Evolutionary conservation across 2,888 invertebrate genomes (phyloP).

Genomic region (Lamellibrachia satsuma): DNA sequence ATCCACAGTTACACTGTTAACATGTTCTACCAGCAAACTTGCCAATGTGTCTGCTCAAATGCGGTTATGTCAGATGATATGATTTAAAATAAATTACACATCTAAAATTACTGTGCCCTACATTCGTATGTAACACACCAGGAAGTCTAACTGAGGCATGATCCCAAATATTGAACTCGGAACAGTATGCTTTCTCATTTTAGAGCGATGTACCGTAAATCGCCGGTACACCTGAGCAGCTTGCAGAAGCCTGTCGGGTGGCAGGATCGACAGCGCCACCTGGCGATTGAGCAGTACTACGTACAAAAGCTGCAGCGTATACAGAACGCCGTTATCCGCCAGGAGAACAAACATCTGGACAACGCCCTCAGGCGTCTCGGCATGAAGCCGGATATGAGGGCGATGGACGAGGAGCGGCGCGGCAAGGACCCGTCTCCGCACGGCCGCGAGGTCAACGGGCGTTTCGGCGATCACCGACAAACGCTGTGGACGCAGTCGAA

Average conservation of each 20-base stretch:
- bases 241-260: not conserved
- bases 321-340: conserved; percentile 17
- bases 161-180: not conserved
- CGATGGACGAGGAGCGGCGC: not conserved
- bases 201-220: not conserved
- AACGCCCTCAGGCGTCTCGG: not conserved
- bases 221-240: not conserved
- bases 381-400: not conserved
- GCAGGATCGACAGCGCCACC: not conserved
- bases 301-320: not conserved
- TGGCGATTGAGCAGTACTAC: conserved; percentile 17
- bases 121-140: too few species aligned
- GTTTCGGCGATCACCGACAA: not conserved
- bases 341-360: not conserved
- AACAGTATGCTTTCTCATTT: not conserved
- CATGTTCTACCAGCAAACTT: too few species aligned
- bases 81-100: too few species aligned
- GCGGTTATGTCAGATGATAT: too few species aligned
- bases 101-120: too few species aligned
- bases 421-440: not conserved
- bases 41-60: too few species aligned
- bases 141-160: not conserved
- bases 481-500: not conserved
- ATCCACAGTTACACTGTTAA: too few species aligned
- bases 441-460: not conserved